Evolutionary conservation across 2,888 invertebrate genomes (phyloP).

Genomic region (Metallyticus violacea): DNA sequence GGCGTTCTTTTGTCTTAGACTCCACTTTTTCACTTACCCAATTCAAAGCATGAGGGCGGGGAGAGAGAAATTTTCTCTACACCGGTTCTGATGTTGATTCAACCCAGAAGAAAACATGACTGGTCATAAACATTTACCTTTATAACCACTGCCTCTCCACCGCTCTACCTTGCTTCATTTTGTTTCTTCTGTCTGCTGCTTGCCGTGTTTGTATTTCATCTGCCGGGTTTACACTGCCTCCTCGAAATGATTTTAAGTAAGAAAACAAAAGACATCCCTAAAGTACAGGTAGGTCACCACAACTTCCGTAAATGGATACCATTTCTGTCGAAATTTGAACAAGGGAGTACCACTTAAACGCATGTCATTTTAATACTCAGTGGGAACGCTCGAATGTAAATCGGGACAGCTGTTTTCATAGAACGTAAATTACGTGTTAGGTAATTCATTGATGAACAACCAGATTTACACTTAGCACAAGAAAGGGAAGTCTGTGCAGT

Average conservation of each 20-base stretch:
- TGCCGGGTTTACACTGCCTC: not conserved
- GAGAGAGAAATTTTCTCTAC: not conserved
- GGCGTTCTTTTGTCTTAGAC: no score
- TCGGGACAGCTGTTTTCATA: not conserved
- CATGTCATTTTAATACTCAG: no score
- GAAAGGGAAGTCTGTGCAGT: no score
- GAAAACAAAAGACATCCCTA: slow-evolving; percentile 9
- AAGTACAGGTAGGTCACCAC: slow-evolving; percentile 11
- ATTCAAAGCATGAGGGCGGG: no score
- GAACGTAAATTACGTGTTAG: not conserved
- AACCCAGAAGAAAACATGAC: slow-evolving; percentile 3
- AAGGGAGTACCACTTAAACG: not conserved
- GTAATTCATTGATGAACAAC: not conserved
- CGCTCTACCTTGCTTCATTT: not conserved
- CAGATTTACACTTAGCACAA: no score
- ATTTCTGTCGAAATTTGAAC: not conserved
- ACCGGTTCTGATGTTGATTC: not conserved
- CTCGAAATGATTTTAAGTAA: slow-evolving; percentile 17
- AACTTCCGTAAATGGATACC: slow-evolving; percentile 19
- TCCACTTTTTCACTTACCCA: no score
- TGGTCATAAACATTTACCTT: slow-evolving; percentile 3
- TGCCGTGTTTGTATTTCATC: not conserved
- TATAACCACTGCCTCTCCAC: not conserved
- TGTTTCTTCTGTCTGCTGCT: slow-evolving; percentile 1
- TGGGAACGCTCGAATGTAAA: not conserved